A percentile compares a stretch with the other conserved stretches of the same genome.
Conservation (phyloP, 2,797 vertebrate genomes). For the Rhyacichthys aspro region DNA sequence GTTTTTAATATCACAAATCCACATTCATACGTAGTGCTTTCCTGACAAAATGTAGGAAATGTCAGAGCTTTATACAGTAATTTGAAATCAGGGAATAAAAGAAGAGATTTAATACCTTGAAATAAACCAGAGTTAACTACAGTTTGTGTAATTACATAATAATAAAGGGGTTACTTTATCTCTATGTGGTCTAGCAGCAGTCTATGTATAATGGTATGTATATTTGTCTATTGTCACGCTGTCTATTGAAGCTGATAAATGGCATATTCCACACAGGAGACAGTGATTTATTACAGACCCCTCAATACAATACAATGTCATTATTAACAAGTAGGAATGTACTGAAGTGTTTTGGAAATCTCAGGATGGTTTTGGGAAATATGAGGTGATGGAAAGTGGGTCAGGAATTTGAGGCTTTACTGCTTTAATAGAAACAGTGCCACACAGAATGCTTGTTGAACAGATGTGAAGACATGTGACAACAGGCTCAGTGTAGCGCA, state of each 20-base stretch:
- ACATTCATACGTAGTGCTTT: too few species aligned
- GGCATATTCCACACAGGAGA: background rate
- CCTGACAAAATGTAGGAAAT: too few species aligned
- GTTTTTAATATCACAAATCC: too few species aligned
- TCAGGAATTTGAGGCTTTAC: constrained; percentile 39
- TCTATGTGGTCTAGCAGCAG: too few species aligned
- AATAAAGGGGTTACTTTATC: too few species aligned
- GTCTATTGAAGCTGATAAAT: background rate
- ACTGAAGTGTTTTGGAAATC: background rate
- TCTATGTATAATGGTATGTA: too few species aligned
- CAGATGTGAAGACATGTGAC: constrained; percentile 25
- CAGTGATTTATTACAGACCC: background rate
- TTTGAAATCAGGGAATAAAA: too few species aligned
- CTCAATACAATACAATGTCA: background rate
- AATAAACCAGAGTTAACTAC: too few species aligned
- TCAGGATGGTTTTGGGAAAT: constrained; percentile 22
- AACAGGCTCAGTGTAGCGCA: too few species aligned
- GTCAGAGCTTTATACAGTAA: too few species aligned
- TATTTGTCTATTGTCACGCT: background rate
- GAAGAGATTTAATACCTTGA: too few species aligned
- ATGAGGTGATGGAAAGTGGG: constrained; percentile 38
- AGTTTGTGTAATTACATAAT: too few species aligned
- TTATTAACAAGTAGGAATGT: background rate
- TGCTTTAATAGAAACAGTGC: constrained; percentile 35
- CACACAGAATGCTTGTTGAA: constrained; percentile 22